phyloP scores from a whole-genome alignment of 2,888 invertebrate species.

The Polyommatus iphigenia region DNA sequence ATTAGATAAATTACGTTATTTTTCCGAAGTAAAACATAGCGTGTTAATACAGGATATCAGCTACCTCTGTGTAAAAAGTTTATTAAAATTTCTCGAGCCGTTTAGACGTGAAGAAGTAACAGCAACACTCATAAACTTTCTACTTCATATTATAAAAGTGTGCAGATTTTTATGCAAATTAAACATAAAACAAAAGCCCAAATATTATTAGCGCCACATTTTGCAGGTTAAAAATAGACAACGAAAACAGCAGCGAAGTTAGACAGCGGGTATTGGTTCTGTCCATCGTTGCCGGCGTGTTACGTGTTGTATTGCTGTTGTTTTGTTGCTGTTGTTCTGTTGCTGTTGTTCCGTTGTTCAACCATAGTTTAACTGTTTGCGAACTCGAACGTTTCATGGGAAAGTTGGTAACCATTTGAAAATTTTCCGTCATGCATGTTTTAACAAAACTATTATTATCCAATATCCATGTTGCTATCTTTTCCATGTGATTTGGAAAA shows the following conservation, averaged over 20 bases:
- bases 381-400: background rate
- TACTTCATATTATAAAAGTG: no score
- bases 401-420: background rate
- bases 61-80: no score
- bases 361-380: slow-evolving; percentile 7
- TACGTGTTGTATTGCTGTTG: background rate
- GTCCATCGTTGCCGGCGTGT: slow-evolving; percentile 10
- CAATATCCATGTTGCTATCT: no score
- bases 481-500: no score
- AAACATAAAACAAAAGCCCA: background rate
- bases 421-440: background rate
- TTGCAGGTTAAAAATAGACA: background rate
- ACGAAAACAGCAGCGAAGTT: background rate
- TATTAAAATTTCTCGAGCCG: no score
- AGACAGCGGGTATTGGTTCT: slow-evolving; percentile 4
- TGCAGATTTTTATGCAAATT: no score
- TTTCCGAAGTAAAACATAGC: no score
- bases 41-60: no score
- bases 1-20: no score
- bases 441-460: no score
- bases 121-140: no score
- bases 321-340: background rate
- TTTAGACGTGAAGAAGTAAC: no score
- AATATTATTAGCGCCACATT: background rate
- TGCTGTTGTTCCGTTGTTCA: background rate